Conservation (phyloP, 2,113 vertebrate species). For the Hydrochoerus hydrochaeris region DNA sequence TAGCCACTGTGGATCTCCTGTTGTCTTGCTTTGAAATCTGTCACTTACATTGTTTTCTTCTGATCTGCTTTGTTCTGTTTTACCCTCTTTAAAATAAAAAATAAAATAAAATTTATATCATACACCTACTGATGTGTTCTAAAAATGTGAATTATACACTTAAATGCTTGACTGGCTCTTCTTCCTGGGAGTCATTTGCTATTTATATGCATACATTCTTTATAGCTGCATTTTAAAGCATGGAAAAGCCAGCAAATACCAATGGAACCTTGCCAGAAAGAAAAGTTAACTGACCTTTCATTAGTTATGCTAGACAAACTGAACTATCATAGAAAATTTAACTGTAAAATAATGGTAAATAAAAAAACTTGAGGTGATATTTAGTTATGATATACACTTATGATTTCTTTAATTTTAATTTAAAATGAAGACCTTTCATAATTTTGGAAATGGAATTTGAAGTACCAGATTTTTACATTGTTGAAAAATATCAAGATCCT, state of each 20-base stretch:
- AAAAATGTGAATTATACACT: neutral
- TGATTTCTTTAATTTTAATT: slow-evolving; percentile 44
- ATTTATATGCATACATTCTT: neutral
- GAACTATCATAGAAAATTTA: neutral
- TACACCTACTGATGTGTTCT: neutral
- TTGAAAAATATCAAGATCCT: neutral
- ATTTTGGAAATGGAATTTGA: slow-evolving; percentile 19
- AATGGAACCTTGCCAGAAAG: neutral
- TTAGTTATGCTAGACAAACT: slow-evolving; percentile 6
- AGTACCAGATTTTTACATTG: neutral
- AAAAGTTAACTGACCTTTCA: slow-evolving; percentile 13
- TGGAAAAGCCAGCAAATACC: neutral
- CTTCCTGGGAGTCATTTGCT: neutral
- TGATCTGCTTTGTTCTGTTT: too few species aligned
- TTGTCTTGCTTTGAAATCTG: too few species aligned
- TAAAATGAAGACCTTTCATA: neutral
- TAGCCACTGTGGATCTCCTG: too few species aligned
- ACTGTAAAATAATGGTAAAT: neutral
- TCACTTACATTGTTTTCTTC: too few species aligned
- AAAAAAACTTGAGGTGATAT: neutral
- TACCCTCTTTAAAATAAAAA: too few species aligned
- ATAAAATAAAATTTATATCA: neutral
- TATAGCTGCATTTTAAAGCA: neutral
- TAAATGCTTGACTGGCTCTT: neutral
- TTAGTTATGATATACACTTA: neutral